phyloP scores from a whole-genome alignment of 2,888 invertebrate species.

The Leptopilina myrica region DNA sequence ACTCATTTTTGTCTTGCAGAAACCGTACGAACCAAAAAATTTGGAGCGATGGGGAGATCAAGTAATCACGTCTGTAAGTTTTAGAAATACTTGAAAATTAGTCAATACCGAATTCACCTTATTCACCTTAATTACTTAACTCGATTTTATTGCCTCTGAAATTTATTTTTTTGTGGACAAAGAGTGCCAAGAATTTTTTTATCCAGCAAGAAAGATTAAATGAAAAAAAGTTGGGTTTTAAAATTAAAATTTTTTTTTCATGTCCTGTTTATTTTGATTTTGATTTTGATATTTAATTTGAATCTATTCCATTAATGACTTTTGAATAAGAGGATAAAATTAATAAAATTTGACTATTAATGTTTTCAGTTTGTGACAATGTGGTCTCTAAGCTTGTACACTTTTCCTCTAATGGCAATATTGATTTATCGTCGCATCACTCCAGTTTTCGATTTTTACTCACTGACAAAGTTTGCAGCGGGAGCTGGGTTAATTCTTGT shows the following conservation, averaged over 20 bases:
- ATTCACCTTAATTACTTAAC: too few species aligned
- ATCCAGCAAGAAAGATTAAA: too few species aligned
- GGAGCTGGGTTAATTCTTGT: slow-evolving; percentile 83
- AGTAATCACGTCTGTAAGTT: slow-evolving; percentile 83
- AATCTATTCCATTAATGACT: too few species aligned
- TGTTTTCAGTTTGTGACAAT: slow-evolving; percentile 80
- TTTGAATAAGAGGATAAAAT: too few species aligned
- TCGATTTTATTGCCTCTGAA: too few species aligned
- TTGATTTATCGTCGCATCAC: slow-evolving; percentile 84
- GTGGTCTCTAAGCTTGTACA: slow-evolving; percentile 84
- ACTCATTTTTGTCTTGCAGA: slow-evolving; percentile 76
- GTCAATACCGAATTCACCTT: background rate
- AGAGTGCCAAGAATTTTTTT: too few species aligned
- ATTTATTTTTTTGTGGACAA: too few species aligned
- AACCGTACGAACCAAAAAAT: slow-evolving; percentile 82
- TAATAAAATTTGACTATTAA: too few species aligned
- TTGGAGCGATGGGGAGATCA: slow-evolving; percentile 87
- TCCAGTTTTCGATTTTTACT: slow-evolving; percentile 78
- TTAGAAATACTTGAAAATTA: slow-evolving; percentile 19
- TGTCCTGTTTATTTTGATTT: too few species aligned
- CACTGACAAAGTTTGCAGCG: slow-evolving; percentile 81
- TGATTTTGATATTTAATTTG: too few species aligned
- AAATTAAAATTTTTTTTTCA: too few species aligned
- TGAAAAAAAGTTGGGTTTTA: too few species aligned
- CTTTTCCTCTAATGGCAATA: slow-evolving; percentile 86